Evolutionary conservation across 2,113 vertebrate species (phyloP).

Genomic region (Peucedramus taeniatus): DNA sequence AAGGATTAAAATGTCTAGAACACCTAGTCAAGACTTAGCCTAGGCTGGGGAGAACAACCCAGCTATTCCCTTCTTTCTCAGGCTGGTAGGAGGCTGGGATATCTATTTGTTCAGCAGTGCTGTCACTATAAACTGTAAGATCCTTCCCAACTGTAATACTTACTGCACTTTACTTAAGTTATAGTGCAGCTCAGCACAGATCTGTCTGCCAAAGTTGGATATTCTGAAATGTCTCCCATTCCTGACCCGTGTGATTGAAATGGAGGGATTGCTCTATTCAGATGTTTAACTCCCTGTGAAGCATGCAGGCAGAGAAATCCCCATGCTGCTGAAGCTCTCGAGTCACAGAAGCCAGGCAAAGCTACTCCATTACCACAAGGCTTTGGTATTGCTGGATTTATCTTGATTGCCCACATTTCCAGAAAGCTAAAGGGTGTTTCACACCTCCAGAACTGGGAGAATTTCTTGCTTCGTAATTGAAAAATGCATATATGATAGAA

Average conservation of each 20-base stretch:
- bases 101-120: neutral
- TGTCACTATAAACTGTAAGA: neutral
- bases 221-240: slow-evolving; percentile 1
- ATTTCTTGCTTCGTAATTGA: neutral
- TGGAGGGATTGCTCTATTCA: neutral
- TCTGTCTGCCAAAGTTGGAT: neutral
- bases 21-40: neutral
- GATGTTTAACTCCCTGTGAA: neutral
- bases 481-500: neutral
- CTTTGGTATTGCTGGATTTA: neutral
- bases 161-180: neutral
- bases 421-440: neutral
- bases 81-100: neutral
- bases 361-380: neutral
- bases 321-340: neutral
- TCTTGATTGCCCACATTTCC: neutral
- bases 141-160: neutral
- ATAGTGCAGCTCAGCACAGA: neutral
- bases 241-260: neutral
- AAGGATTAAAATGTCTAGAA: neutral
- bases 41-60: neutral
- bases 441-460: neutral
- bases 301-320: neutral
- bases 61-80: neutral
- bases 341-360: neutral